phyloP scores from a whole-genome alignment of 2,113 vertebrate genomes.

The Actenoides hombroni region DNA sequence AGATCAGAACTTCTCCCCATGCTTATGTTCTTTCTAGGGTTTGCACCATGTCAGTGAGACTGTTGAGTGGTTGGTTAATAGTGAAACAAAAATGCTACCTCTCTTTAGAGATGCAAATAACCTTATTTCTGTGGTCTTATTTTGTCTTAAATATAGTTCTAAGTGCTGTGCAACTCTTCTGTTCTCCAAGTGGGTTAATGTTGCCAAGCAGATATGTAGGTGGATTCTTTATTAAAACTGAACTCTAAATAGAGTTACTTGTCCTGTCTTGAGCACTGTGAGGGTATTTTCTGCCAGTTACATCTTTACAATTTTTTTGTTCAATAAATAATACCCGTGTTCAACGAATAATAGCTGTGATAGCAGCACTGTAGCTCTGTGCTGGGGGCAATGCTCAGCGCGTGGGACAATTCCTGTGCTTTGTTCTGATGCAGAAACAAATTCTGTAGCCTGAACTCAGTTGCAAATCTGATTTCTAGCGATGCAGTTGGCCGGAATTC shows the following conservation, averaged over 20 bases:
- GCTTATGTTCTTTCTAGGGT: not conserved
- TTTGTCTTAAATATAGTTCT: not conserved
- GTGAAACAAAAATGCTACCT: not conserved
- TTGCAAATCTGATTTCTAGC: not conserved
- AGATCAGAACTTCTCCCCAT: not conserved
- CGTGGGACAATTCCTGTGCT: not conserved
- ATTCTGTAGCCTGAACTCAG: not conserved
- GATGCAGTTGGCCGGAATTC: not conserved
- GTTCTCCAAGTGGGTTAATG: not conserved
- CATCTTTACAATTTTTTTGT: not conserved
- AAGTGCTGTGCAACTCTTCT: accelerated
- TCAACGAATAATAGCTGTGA: not conserved
- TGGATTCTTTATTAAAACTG: not conserved
- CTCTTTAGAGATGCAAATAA: not conserved
- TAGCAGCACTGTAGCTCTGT: not conserved
- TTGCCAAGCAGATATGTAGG: not conserved
- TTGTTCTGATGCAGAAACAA: not conserved
- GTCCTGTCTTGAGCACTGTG: not conserved
- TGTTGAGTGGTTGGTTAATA: not conserved
- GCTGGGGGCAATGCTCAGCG: not conserved
- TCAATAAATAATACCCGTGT: not conserved
- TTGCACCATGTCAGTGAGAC: not conserved
- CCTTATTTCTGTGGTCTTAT: not conserved
- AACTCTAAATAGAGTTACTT: not conserved
- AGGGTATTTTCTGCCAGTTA: not conserved